Percentiles rank a stretch among this genome's conserved stretches.
phyloP scores from a whole-genome alignment of 2,888 invertebrate genomes.

The Tinea pellionella region DNA sequence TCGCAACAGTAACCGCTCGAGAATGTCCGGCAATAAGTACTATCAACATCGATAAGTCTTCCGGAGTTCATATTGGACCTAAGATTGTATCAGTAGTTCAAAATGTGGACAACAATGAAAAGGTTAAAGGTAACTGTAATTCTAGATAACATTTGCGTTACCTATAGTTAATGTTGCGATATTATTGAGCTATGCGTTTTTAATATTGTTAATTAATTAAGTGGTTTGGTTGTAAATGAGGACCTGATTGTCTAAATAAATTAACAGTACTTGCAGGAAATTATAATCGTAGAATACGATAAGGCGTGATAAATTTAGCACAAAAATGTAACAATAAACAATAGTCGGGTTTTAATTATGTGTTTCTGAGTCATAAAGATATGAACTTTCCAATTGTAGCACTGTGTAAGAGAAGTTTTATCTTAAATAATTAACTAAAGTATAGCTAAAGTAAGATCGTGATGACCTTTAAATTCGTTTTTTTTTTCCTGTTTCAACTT shows the following conservation, averaged over 20 bases:
- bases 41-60: constrained; percentile 41
- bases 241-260: no score
- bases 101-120: constrained; percentile 47
- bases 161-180: background rate
- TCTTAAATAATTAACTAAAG: no score
- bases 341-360: background rate
- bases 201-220: no score
- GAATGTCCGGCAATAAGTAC: background rate
- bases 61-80: constrained; percentile 47
- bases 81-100: constrained; percentile 50
- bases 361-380: background rate
- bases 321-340: background rate
- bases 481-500: constrained; percentile 4
- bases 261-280: no score
- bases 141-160: background rate
- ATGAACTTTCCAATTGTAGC: background rate
- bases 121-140: constrained; percentile 48
- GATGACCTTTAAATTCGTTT: background rate
- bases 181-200: background rate
- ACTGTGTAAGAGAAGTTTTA: background rate
- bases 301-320: background rate
- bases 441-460: background rate
- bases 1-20: background rate
- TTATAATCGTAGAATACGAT: background rate
- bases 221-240: no score